phyloP scores from a whole-genome alignment of 2,888 invertebrate genomes.

The Callimorpha dominula region DNA sequence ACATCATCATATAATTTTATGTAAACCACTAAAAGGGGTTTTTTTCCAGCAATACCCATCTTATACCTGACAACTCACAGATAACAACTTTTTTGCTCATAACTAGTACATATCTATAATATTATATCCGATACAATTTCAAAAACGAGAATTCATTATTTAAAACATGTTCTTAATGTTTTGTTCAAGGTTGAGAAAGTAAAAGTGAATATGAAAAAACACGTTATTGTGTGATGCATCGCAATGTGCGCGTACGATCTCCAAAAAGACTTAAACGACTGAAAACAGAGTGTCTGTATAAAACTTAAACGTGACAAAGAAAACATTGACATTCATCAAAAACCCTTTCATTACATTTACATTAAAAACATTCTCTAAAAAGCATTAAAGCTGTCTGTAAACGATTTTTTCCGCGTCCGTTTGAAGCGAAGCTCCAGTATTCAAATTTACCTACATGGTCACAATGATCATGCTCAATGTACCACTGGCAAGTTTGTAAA shows the following conservation, averaged over 20 bases:
- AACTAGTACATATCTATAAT: background rate
- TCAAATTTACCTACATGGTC: conserved; percentile 26
- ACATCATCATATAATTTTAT: background rate
- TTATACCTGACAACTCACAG: no score
- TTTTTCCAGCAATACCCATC: no score
- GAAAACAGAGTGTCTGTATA: conserved; percentile 4
- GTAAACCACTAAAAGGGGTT: background rate
- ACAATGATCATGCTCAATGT: conserved; percentile 14
- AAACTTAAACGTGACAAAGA: conserved; percentile 19
- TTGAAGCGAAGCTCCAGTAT: conserved; percentile 14
- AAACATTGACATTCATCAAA: conserved; percentile 23
- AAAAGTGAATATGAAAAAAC: background rate
- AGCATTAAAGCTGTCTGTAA: conserved; percentile 41
- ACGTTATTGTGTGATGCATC: background rate
- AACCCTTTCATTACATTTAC: conserved; percentile 34
- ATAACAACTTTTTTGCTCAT: no score
- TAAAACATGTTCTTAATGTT: background rate
- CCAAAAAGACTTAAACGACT: background rate
- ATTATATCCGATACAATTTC: no score
- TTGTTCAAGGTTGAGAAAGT: no score
- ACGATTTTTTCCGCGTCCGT: conserved; percentile 29
- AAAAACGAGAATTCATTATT: background rate
- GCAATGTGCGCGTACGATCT: background rate
- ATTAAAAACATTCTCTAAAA: conserved; percentile 41
- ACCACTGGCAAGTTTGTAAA: conserved; percentile 27